These are phyloP conservation scores for Chascanopsetta lugubris DNA, from an alignment of 2,113 vertebrate species.

Conservation along the genomic window DNA sequence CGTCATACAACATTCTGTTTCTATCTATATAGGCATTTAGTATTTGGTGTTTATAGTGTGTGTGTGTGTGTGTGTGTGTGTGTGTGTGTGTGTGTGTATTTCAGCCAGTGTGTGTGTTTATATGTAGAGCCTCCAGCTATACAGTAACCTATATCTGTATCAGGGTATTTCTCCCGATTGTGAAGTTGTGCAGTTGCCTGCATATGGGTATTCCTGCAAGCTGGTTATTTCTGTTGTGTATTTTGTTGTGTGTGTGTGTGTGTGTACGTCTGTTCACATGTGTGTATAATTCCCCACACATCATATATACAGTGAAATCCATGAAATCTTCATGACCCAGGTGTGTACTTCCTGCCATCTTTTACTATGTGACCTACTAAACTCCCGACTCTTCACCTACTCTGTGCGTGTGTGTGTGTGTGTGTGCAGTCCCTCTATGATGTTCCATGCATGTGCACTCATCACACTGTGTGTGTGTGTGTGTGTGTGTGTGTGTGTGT, in stretches of 20 bases:
- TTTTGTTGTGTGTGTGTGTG: not conserved
- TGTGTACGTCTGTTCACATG: not conserved
- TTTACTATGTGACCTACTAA: slow-evolving; percentile 42
- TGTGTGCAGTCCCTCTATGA: not conserved
- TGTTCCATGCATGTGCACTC: slow-evolving; percentile 25
- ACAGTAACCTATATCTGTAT: not conserved
- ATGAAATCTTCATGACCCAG: slow-evolving; percentile 52
- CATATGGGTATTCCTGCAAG: too few species aligned
- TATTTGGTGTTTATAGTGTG: too few species aligned
- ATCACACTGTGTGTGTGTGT: slow-evolving; percentile 22
- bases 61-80: too few species aligned
- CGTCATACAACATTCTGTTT: too few species aligned
- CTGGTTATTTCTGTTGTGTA: not conserved
- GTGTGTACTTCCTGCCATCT: slow-evolving; percentile 11
- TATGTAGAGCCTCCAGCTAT: not conserved
- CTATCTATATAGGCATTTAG: too few species aligned
- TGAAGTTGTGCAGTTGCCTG: too few species aligned
- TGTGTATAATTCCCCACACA: slow-evolving; percentile 39
- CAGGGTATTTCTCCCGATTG: not conserved
- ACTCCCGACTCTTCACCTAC: slow-evolving; percentile 14
- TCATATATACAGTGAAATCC: slow-evolving; percentile 1
- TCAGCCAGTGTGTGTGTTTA: not conserved
- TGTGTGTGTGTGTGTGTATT: not conserved
- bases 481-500: slow-evolving; percentile 6
- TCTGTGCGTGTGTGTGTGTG: slow-evolving; percentile 7